Conservation (phyloP, 2,113 vertebrate genomes). For the Ciconia maguari region DNA sequence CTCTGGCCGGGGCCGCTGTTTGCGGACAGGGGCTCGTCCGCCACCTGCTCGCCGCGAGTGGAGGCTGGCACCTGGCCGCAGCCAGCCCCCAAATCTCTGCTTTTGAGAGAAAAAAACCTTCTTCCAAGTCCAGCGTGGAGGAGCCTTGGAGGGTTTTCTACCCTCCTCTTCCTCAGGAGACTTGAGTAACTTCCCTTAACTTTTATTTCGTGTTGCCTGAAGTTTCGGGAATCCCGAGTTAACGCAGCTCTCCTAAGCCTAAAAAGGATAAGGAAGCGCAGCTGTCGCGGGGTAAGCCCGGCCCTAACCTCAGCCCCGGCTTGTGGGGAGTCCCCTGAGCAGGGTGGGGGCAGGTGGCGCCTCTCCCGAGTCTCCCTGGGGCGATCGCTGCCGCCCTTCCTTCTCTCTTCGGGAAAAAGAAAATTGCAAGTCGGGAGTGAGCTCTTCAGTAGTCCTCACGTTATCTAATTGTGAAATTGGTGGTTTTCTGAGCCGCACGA, state of each 20-base stretch:
- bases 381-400: rapidly evolving
- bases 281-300: rapidly evolving
- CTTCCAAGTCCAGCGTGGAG: rapidly evolving
- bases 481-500: rapidly evolving
- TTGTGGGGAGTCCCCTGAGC: too few relatives aligned
- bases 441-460: rapidly evolving
- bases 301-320: rapidly evolving
- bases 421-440: rapidly evolving
- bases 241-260: background rate
- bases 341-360: rapidly evolving
- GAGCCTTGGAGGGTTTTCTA: rapidly evolving
- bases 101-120: background rate
- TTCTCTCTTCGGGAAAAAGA: background rate
- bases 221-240: rapidly evolving
- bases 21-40: too few relatives aligned
- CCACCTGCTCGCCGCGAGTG: rapidly evolving
- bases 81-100: rapidly evolving
- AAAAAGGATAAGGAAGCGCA: rapidly evolving
- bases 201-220: background rate
- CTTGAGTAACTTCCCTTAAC: rapidly evolving
- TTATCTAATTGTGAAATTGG: background rate
- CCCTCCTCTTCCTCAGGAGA: rapidly evolving
- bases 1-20: background rate
- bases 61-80: too few relatives aligned
- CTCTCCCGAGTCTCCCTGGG: rapidly evolving